Evolutionary conservation across 2,888 invertebrate genomes (phyloP).

Genomic region (Therioaphis trifolii): DNA sequence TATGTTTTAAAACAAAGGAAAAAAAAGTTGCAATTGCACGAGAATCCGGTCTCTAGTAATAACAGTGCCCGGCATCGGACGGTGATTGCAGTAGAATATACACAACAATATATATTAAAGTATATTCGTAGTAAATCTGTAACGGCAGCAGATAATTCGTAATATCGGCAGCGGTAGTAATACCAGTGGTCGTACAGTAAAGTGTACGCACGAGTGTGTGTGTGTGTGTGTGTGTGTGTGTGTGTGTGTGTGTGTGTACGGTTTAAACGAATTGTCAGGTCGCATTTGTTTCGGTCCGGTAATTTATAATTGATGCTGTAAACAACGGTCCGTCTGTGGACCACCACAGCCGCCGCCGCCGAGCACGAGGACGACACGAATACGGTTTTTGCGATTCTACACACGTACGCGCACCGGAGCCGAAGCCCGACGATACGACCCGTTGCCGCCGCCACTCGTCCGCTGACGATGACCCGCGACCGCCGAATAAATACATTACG

Average conservation of each 20-base stretch:
- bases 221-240: not conserved
- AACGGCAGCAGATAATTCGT: no score
- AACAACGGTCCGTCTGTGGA: conserved; percentile 38
- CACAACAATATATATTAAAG: no score
- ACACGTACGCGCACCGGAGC: not conserved
- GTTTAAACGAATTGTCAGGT: conserved; percentile 36
- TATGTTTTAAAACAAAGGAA: no score
- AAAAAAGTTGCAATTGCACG: no score
- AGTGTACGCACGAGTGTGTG: no score
- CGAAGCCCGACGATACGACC: not conserved
- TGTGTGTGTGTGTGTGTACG: no score
- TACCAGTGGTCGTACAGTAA: not conserved
- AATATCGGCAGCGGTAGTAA: not conserved
- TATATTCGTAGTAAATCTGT: no score
- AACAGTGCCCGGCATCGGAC: no score
- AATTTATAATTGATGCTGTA: conserved; percentile 57
- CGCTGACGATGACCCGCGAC: not conserved
- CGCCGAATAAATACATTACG: not conserved
- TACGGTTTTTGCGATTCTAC: conserved; percentile 17
- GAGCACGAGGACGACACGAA: not conserved
- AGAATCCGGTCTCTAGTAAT: no score
- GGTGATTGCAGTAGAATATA: no score
- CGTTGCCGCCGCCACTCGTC: not conserved
- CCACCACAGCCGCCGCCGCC: not conserved
- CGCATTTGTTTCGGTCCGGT: conserved; percentile 44